Base-by-base conservation (phyloP, 1,140 invertebrate genomes). In the Drosophila mauritiana region DNA sequence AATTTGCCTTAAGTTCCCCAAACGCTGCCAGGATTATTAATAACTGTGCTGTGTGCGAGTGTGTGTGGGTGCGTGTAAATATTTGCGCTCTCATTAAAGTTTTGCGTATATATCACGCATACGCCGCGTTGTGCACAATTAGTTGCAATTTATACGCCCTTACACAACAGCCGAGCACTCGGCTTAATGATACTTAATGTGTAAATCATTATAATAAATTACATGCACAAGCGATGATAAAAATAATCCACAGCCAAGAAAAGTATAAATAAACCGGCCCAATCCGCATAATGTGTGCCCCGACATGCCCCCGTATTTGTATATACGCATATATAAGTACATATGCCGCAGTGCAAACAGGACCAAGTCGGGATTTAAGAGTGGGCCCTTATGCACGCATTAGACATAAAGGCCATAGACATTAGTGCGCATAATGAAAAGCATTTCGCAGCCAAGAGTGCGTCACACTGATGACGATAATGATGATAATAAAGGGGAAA, bases 391-490 rank as follows among this genome's bases (percentile, higher is more conserved):
- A 73, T 69, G 69, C 61, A 82, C 69, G 59, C 78, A 81, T 86
- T 74, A 81, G 48, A 69, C 75, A 84, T 84, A 84, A 84, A 84
- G 64, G 62, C 78, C 74, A 61, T 68, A 85, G 73, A 86, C 82
- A 86, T 86, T 86, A 86, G 82, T 77, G 74, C 53, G 78, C 70
- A 83, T 83, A 84, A 84, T 83, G 76, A 83, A 83, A 79, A 83
- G 80, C 68, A 64, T 55, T 78, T 75, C 39, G 34, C 48, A 46
- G 63, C 65, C 67, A 52, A 73, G 59, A 82, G 68, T 78, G 74
- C 74, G 77, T 74, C 80, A 55, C 62, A 51, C 49, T 51, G 34
- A 45, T 46, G 31, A 31, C 31, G 31, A 31, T 31, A 56, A 40
- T 51, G 34, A 51, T 39, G 37, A 59, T 72, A 36, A 72, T 51